Evolutionary conservation across 2,888 invertebrate species (phyloP).

Genomic region (Minunthozetes semirufus): DNA sequence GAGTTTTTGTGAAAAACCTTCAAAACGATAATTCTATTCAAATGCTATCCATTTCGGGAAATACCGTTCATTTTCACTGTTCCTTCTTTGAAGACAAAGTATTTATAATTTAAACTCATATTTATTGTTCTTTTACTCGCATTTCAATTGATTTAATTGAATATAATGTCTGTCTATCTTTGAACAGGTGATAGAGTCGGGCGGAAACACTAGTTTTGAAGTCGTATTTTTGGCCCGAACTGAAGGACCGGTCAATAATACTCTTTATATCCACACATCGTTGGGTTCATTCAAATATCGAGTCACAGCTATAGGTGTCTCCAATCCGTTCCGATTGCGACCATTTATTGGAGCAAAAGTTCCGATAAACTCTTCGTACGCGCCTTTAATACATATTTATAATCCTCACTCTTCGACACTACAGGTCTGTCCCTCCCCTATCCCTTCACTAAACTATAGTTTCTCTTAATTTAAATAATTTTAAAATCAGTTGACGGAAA

Average conservation of each 20-base stretch:
- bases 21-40: slow-evolving; percentile 78
- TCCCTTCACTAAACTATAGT: background rate
- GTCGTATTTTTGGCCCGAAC: slow-evolving; percentile 90
- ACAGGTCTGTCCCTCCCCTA: slow-evolving; percentile 58
- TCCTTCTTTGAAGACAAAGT: slow-evolving; percentile 95
- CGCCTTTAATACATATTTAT: slow-evolving; percentile 81
- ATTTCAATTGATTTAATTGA: background rate
- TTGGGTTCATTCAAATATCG: slow-evolving; percentile 81
- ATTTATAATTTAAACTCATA: slow-evolving; percentile 50
- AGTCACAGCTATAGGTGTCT: slow-evolving; percentile 74
- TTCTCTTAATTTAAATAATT: slow-evolving; percentile 17
- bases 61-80: slow-evolving; percentile 89
- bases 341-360: slow-evolving; percentile 83
- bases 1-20: slow-evolving; percentile 78
- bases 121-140: no score
- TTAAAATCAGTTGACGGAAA: slow-evolving; percentile 51
- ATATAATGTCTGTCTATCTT: slow-evolving; percentile 57
- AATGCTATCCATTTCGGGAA: slow-evolving; percentile 87
- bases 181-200: slow-evolving; percentile 18
- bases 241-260: slow-evolving; percentile 77
- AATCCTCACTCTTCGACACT: slow-evolving; percentile 83
- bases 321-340: slow-evolving; percentile 82
- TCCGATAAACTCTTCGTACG: slow-evolving; percentile 82
- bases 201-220: slow-evolving; percentile 84
- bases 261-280: slow-evolving; percentile 87